Evolutionary conservation across 2,888 invertebrate genomes (phyloP).

Genomic region (Phasia obesa): DNA sequence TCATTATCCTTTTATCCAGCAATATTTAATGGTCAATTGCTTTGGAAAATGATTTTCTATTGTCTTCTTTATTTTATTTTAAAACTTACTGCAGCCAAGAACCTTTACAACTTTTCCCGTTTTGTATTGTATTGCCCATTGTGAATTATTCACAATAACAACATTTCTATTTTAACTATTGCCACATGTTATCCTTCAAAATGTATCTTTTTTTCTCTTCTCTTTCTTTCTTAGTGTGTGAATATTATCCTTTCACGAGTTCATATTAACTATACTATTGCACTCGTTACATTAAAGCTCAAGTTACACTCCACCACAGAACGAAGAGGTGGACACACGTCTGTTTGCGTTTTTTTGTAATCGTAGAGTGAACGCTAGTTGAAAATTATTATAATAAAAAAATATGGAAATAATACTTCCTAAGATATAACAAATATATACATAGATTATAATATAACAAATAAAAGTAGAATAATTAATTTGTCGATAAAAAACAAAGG

Average conservation of each 20-base stretch:
- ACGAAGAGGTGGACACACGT: conserved; percentile 74
- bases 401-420: conserved; percentile 22
- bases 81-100: conserved; percentile 1
- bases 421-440: conserved; percentile 20
- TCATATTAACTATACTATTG: conserved; percentile 54
- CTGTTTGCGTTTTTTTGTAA: conserved; percentile 68
- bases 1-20: too few relatives aligned
- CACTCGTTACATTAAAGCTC: conserved; percentile 69
- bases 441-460: conserved; percentile 19
- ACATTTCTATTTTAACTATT: conserved; percentile 16
- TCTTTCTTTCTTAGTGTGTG: conserved; percentile 29
- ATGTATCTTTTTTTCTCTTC: background rate
- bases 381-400: conserved; percentile 59
- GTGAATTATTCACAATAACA: conserved; percentile 44
- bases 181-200: conserved; percentile 56
- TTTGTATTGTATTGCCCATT: too few relatives aligned
- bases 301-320: conserved; percentile 73
- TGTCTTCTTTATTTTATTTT: conserved; percentile 2
- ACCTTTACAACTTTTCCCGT: background rate
- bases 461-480: conserved; percentile 28
- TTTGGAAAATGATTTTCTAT: too few relatives aligned
- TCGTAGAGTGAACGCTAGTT: conserved; percentile 66
- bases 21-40: too few relatives aligned
- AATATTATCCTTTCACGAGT: conserved; percentile 60
- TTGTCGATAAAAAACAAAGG: conserved; percentile 14